phyloP scores from a whole-genome alignment of 1,140 invertebrate species.

The Aphelinus atriplicis region DNA sequence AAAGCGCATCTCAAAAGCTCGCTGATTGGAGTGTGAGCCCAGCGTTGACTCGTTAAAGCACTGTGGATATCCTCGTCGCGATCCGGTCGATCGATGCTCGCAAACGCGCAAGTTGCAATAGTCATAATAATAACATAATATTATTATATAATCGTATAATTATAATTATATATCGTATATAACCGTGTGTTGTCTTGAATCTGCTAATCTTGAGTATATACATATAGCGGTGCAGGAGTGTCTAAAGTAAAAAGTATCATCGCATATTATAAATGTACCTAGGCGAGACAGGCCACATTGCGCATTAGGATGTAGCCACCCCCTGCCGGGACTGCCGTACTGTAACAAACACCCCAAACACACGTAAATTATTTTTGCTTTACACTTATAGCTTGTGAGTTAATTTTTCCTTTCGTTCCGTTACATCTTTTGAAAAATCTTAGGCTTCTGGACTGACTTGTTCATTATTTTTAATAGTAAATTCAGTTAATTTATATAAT shows the following conservation, averaged over 20 bases:
- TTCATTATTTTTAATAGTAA: too few relatives aligned
- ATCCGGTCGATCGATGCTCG: slow-evolving; percentile 30
- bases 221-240: slow-evolving; percentile 40
- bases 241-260: slow-evolving; percentile 40
- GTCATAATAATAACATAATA: slow-evolving; percentile 13
- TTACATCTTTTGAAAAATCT: too few relatives aligned
- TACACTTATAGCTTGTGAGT: background rate
- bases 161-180: slow-evolving; percentile 7
- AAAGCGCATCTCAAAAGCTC: too few relatives aligned
- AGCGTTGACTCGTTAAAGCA: slow-evolving; percentile 10
- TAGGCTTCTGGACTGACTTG: too few relatives aligned
- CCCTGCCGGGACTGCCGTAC: slow-evolving; percentile 66
- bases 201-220: slow-evolving; percentile 38
- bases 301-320: slow-evolving; percentile 62
- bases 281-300: slow-evolving; percentile 36
- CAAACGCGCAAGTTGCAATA: slow-evolving; percentile 20
- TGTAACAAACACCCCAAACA: slow-evolving; percentile 62
- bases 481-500: too few relatives aligned
- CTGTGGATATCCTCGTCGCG: slow-evolving; percentile 20
- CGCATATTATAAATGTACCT: slow-evolving; percentile 38
- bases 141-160: background rate
- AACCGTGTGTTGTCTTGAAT: slow-evolving; percentile 22
- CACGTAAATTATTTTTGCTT: slow-evolving; percentile 24
- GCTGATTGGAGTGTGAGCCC: background rate
- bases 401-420: too few relatives aligned